Conservation (phyloP, 2,888 invertebrate genomes). For the Scaptomyza reducta region DNA sequence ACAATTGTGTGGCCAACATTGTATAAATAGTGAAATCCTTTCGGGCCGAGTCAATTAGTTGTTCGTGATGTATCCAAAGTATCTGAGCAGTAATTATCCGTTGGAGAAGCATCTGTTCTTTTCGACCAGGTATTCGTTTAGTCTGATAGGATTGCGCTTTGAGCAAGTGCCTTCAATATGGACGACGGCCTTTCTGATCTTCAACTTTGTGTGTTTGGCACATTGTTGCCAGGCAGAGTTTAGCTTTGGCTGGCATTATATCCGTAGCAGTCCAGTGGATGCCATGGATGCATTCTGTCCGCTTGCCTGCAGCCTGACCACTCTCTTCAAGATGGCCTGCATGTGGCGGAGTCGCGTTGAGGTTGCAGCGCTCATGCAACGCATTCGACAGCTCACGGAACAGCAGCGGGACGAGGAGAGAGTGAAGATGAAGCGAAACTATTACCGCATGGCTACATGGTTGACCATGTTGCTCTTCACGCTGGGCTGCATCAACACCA, state of each 20-base stretch:
- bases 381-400: slow-evolving; percentile 52
- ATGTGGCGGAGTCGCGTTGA: slow-evolving; percentile 62
- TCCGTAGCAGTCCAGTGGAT: slow-evolving; percentile 51
- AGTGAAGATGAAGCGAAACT: slow-evolving; percentile 30
- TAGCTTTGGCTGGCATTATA: slow-evolving; percentile 57
- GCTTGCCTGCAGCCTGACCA: slow-evolving; percentile 65
- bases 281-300: slow-evolving; percentile 75
- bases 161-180: slow-evolving; percentile 24
- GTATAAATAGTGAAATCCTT: slow-evolving; percentile 35
- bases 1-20: slow-evolving; percentile 11
- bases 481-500: slow-evolving; percentile 61
- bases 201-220: slow-evolving; percentile 63
- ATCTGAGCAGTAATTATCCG: slow-evolving; percentile 51
- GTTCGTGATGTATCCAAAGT: slow-evolving; percentile 60
- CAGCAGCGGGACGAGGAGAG: slow-evolving; percentile 15
- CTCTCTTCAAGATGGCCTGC: slow-evolving; percentile 62
- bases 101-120: slow-evolving; percentile 63
- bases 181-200: slow-evolving; percentile 45
- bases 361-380: slow-evolving; percentile 48
- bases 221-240: slow-evolving; percentile 72
- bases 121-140: slow-evolving; percentile 55
- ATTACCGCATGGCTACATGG: slow-evolving; percentile 49
- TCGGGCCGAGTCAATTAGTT: not conserved
- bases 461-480: slow-evolving; percentile 61
- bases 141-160: slow-evolving; percentile 54